phyloP scores from a whole-genome alignment of 2,797 vertebrate species.

The Varecia variegata region DNA sequence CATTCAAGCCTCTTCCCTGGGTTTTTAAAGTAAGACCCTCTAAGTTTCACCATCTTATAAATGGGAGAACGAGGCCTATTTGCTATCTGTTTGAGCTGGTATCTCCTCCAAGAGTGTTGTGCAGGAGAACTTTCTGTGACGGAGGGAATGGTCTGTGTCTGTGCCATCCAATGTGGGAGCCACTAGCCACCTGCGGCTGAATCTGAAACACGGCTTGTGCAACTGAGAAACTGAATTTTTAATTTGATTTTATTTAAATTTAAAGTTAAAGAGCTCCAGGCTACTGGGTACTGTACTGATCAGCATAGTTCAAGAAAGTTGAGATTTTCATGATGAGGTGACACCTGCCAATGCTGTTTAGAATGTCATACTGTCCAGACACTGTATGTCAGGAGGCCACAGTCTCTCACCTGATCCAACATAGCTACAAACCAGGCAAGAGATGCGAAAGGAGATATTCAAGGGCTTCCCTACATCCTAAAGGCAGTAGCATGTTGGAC shows the following conservation, averaged over 20 bases:
- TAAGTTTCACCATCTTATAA: not conserved
- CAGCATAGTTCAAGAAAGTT: not conserved
- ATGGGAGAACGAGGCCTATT: not conserved
- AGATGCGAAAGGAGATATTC: not conserved
- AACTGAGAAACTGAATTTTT: not conserved
- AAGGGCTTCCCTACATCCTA: rapidly evolving
- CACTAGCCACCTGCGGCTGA: not conserved
- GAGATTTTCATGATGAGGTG: not conserved
- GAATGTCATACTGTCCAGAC: not conserved
- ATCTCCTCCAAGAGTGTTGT: not conserved
- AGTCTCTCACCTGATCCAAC: not conserved
- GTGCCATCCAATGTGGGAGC: rapidly evolving
- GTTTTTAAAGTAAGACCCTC: not conserved
- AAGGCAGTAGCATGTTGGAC: not conserved
- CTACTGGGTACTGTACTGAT: not conserved
- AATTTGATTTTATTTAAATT: not conserved
- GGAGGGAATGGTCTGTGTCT: not conserved
- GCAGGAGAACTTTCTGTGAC: not conserved
- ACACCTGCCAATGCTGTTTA: not conserved
- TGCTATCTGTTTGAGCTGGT: not conserved
- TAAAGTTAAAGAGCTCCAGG: not conserved
- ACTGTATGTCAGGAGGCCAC: not conserved
- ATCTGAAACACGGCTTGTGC: not conserved
- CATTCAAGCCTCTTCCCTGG: not conserved
- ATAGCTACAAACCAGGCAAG: not conserved